Evolutionary conservation across 2,888 invertebrate species (phyloP).

Genomic region (Allophyes oxyacanthae): DNA sequence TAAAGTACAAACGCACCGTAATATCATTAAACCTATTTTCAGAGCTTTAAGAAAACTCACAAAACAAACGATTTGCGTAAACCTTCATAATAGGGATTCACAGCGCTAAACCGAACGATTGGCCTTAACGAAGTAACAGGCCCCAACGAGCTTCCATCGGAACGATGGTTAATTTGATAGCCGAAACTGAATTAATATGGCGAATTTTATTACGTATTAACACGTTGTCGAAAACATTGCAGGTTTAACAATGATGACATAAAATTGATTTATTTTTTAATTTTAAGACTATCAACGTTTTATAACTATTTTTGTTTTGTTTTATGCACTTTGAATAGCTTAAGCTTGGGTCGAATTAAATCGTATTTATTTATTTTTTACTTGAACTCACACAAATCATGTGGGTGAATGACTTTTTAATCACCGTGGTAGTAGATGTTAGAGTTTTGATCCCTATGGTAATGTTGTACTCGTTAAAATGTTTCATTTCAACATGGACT

Average conservation of each 20-base stretch:
- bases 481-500: too few relatives aligned
- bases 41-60: background rate
- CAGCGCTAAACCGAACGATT: constrained; percentile 32
- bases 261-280: background rate
- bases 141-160: constrained; percentile 26
- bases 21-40: background rate
- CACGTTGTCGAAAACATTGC: constrained; percentile 26
- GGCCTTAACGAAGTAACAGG: constrained; percentile 43
- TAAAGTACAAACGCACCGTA: too few relatives aligned
- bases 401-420: too few relatives aligned
- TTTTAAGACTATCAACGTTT: too few relatives aligned
- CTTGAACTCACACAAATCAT: too few relatives aligned
- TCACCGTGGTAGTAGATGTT: too few relatives aligned
- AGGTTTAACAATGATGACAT: constrained; percentile 1
- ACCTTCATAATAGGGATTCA: constrained; percentile 19
- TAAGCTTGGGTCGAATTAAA: too few relatives aligned
- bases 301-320: too few relatives aligned
- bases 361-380: too few relatives aligned
- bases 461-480: too few relatives aligned
- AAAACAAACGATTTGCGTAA: constrained; percentile 17
- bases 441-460: too few relatives aligned
- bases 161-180: constrained; percentile 40
- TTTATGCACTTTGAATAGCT: too few relatives aligned
- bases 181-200: constrained; percentile 50
- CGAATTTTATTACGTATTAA: constrained; percentile 51